Conservation (phyloP, 2,888 invertebrate species). For the Erebia palarica region DNA sequence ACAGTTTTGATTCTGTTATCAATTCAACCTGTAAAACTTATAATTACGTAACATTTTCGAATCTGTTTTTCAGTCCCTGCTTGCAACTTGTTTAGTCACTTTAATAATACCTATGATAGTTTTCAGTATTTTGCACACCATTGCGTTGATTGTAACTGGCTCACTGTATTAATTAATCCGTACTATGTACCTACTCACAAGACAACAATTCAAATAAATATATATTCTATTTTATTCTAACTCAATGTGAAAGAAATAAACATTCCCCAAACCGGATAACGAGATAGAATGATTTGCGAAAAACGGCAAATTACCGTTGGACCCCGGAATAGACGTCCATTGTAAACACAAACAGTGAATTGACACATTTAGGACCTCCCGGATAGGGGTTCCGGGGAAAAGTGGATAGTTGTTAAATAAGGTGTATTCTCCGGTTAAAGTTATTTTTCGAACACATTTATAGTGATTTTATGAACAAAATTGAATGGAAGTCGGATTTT, state of each 20-base stretch:
- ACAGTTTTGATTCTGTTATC: too few species aligned
- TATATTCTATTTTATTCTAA: background rate
- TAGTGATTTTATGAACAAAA: background rate
- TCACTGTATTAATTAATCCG: too few species aligned
- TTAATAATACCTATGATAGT: too few species aligned
- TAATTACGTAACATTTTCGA: too few species aligned
- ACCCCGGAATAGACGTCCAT: conserved; percentile 36
- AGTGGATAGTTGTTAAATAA: conserved; percentile 19
- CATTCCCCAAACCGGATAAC: conserved; percentile 25
- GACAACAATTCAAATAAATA: background rate
- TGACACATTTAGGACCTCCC: conserved; percentile 34
- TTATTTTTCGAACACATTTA: background rate
- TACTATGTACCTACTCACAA: too few species aligned
- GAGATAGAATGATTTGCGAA: conserved; percentile 38
- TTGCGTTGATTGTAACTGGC: too few species aligned
- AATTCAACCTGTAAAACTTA: too few species aligned
- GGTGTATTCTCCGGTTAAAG: conserved; percentile 15
- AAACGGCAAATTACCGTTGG: conserved; percentile 38
- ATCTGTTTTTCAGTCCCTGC: too few species aligned
- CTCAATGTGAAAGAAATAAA: conserved; percentile 11
- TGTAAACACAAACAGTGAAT: conserved; percentile 40
- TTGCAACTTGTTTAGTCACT: too few species aligned
- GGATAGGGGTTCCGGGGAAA: conserved; percentile 19
- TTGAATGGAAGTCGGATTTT: too few species aligned
- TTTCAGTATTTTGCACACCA: too few species aligned